phyloP scores from a whole-genome alignment of 1,140 invertebrate species.

The Phymorhynchus buccinoides region DNA sequence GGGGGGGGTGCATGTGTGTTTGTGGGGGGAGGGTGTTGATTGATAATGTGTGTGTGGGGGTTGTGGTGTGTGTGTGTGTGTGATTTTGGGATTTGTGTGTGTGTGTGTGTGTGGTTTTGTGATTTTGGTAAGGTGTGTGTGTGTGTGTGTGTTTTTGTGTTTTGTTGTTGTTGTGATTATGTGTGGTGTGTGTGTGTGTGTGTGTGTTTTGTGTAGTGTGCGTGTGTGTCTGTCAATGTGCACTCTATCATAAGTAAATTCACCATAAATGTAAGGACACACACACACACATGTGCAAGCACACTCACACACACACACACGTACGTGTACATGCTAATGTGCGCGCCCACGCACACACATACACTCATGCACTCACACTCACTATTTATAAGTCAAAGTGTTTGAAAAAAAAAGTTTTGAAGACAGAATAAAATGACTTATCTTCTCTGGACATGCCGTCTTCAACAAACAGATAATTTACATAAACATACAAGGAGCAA shows the following conservation, averaged over 20 bases:
- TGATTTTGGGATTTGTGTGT: no score
- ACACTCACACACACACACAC: no score
- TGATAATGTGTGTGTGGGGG: no score
- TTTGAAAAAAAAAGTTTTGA: neutral
- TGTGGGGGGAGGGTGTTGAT: no score
- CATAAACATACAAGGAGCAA: neutral
- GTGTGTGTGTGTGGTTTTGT: no score
- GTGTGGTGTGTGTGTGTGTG: neutral
- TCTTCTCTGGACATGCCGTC: neutral
- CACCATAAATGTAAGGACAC: neutral
- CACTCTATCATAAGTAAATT: neutral
- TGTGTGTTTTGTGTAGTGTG: neutral
- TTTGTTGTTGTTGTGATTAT: neutral
- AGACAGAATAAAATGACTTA: neutral
- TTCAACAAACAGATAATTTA: neutral
- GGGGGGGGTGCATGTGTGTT: no score
- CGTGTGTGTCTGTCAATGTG: neutral
- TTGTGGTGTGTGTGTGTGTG: no score
- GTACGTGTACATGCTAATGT: neutral
- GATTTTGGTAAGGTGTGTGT: neutral
- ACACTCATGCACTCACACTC: constrained; percentile 4
- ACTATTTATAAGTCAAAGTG: neutral
- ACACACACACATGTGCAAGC: no score
- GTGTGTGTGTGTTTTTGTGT: neutral
- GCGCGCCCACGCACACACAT: no score